Percentiles rank a stretch among this genome's conserved stretches.
Evolutionary conservation across 1,140 invertebrate species (phyloP).

Genomic region (Drosophila tropicalis): DNA sequence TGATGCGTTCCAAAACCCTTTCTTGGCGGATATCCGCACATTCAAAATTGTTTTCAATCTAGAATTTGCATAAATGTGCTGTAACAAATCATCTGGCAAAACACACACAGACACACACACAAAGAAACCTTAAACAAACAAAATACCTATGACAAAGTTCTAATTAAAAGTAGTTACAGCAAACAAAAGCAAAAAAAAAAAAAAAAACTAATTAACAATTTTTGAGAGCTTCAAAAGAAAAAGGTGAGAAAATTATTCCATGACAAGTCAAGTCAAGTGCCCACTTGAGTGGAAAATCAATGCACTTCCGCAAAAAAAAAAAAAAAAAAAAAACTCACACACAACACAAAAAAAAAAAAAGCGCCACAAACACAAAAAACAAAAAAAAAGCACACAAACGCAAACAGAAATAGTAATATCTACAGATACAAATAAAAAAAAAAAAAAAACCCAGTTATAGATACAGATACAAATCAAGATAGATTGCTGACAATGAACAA

Average conservation of each 20-base stretch:
- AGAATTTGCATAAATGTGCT: constrained; percentile 69
- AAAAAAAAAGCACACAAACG: constrained; percentile 24
- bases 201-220: constrained; percentile 71
- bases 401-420: constrained; percentile 38
- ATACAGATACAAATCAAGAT: constrained; percentile 37
- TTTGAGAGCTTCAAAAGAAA: constrained; percentile 48
- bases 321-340: constrained; percentile 37
- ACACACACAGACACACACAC: constrained; percentile 4
- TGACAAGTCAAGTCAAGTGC: constrained; percentile 60
- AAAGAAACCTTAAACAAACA: constrained; percentile 14
- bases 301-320: constrained; percentile 67
- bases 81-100: constrained; percentile 55
- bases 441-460: constrained; percentile 18
- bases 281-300: constrained; percentile 79
- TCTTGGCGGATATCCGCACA: constrained; percentile 60
- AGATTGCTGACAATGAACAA: constrained; percentile 27
- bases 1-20: constrained; percentile 45
- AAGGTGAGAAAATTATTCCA: constrained; percentile 75
- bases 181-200: constrained; percentile 30
- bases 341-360: constrained; percentile 32
- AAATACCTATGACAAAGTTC: constrained; percentile 54
- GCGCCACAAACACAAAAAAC: constrained; percentile 16
- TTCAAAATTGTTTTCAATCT: constrained; percentile 37
- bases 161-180: constrained; percentile 66
- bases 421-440: constrained; percentile 17